Base-by-base conservation (phyloP, 2,888 invertebrate genomes). In the Sarcophaga variegata region DNA sequence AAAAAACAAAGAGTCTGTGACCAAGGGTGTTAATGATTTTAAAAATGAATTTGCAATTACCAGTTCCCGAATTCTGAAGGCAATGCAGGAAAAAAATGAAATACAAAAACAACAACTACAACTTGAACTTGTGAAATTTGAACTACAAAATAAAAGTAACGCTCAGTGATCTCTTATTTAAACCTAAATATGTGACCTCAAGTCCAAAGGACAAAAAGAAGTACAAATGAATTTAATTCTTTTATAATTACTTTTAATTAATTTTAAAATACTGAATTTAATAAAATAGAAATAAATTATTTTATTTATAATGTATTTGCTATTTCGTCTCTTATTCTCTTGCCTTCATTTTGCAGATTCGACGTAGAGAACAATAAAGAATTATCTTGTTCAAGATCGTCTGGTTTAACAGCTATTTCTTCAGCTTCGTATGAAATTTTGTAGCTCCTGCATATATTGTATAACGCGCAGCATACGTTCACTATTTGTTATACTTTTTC, bases 21-120 rank as follows among this genome's bases (percentile, higher is more conserved):
- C 60, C 6, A 71, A 25, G n/a, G 71, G 59, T 17, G 71, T 71
- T 8, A 27, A 6, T 25, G 71, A 71, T 14, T 17, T 71, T 14
- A 71, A 71, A 60, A 71, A 71, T 25, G 71, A 71, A 59, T 71
- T 59, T 71, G 25, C 20, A 8, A 22, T 25, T 12, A 20, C 25
- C 4, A 71, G 54, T 54, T 49, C 22, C 27, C 49, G 49, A 66
- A 25, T 76, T 66, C 49, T 76, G 54, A 20, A 76, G 25, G 37
- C 59, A 60, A 72, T 72, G 72, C 72, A 72, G n/a, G 60, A 72
- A 72, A 72, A 27, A 72, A 72, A 12, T 54, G 54, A 12, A 54
- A 12, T 54, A 54, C 12, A 54, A 54, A 54, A 54, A 54, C 54
- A 54, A 54, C 54, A 54, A 54, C 54, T 54, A 1, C 54, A 54